Evolutionary conservation across 2,888 invertebrate species (phyloP), one percentile per base, ranked within the genome.

Genomic region (Hirtodrosophila cameraria): DNA sequence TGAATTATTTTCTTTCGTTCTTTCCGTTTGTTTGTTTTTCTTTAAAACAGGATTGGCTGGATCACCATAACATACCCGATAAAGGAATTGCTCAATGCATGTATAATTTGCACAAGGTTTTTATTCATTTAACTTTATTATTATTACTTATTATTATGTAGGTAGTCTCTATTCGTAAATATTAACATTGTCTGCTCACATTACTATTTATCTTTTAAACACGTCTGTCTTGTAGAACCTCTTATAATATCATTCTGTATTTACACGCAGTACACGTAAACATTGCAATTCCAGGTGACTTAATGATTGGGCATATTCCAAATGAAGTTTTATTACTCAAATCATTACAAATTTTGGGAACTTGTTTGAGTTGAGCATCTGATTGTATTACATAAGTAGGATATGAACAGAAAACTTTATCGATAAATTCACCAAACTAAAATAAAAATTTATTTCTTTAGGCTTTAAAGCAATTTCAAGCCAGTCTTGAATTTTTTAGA

Each of bases 81-180:
- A 89, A 77, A 80, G 90, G 90, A 89, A 87, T 90, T 88, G 87
- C 90, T 87, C 88, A 90, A 88, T 90, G 90, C 90, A 90, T 90
- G 89, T 90, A 89, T 90, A 89, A 89, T 89, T 89, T 90, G 89
- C 89, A 90, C 90, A 89, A 90, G 90, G 90, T 90, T 89, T 70
- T 87, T 80, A 81, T 75, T 74, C 33, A 68, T 72, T 75, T 72
- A 59, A 31, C 23, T 35, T 46, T 36, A 28, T 60, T 54, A 52
- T 52, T 68, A 58, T 55, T 25, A 42, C 53, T 60, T 60, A 60
- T 72, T 60, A 53, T 53, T 60, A 43, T 58, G 39, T 71, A 66
- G 35, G n/a, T n/a, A n/a, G n/a, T n/a, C n/a, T 53, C 25, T 42
- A 53, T 41, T 41, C 23, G 11, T 36, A 18, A 20, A 46, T 46